Base-by-base conservation (phyloP, 2,113 vertebrate species). In the Bombycilla garrulus region DNA sequence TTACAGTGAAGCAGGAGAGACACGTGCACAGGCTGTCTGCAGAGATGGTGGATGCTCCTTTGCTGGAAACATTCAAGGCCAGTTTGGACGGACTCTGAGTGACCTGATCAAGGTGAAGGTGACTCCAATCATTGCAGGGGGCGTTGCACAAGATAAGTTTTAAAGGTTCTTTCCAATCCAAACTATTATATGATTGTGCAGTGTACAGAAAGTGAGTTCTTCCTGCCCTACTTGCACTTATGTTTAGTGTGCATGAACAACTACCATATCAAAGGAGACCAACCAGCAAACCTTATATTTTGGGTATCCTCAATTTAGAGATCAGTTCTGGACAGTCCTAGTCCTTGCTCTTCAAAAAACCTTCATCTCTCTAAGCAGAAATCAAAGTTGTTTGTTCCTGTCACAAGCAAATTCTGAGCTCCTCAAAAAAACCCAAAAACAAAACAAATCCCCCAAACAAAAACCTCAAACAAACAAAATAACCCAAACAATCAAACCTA, bases 361-460 rank as follows among this genome's bases (percentile, higher is more conserved):
- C 22, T 83, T 73, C 3, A 44, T 7, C 16, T 33, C 14, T 79
- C 58, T 50, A 45, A 45, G 21, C 19, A 62, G 36, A 90, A 92
- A 87, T 58, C 0, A 21, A 81, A 86, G 11, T 11, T 26, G 5
- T 25, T 8, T 74, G 28, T 5, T 83, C 15, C 24, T n/a, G 20
- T 21, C 3, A 5, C 24, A 84, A 71, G 4, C 42, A 86, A 13
- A 24, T 19, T 70, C 76, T 64, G 13, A 73, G 56, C 10, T 54
- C 7, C 45, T 54, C n/a, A 64, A 48, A 76, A 87, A 42, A 16
- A 7, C 12, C 6, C 15, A 14, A 31, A 16, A 44, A 25, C 15
- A 40, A 65, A 74, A 29, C 36, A 47, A 60, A 10, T 0, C 3
- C 1, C 0, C 10, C 13, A 29, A 58, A 23, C 25, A n/a, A 73